Evolutionary conservation across 2,113 vertebrate genomes (phyloP), one percentile per base, ranked within the genome.

Genomic region (Glareola pratincola): DNA sequence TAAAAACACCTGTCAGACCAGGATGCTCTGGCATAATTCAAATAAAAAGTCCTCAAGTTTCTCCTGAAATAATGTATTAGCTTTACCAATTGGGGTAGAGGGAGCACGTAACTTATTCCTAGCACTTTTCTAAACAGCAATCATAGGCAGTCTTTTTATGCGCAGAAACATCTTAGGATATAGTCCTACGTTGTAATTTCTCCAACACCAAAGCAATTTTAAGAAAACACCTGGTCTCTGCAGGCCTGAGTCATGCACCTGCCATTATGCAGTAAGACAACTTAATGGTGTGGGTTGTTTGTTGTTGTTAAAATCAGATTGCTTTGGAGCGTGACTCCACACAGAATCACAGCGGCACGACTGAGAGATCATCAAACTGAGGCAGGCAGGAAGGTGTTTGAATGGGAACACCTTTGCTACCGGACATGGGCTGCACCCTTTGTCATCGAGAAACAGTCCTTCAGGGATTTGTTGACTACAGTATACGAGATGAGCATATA

Each of bases 11-110:
- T 82, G 43, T 51, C 56, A 94, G 72, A 37, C 47, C 54, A 79
- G 14, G 71, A 43, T 71, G 4, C 4, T 85, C 14, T 43, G 15
- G 39, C 27, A 32, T 91, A 94, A 92, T 90, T 97, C 77, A 94
- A 83, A 92, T 62, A 30, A 88, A 82, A 88, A 63, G 10, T 36
- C 18, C 57, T 32, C 59, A 87, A 39, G 30, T 41, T 90, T 94
- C 76, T 83, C n/a, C 51, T 76, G 34, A 97, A 93, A 76, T 74
- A 81, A 62, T 63, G 71, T 50, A 71, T 69, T 84, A 76, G 32
- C 26, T 92, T 88, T 50, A 32, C 26, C 8, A 69, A 72, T 13
- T 30, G 11, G 15, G 7, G 17, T n/a, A 69, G 76, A 82, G 45
- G 53, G 17, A 94, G 37, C 82, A 59, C 32, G 88, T 78, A 88